phyloP scores from a whole-genome alignment of 1,140 invertebrate genomes.

The Drepana arcuata region DNA sequence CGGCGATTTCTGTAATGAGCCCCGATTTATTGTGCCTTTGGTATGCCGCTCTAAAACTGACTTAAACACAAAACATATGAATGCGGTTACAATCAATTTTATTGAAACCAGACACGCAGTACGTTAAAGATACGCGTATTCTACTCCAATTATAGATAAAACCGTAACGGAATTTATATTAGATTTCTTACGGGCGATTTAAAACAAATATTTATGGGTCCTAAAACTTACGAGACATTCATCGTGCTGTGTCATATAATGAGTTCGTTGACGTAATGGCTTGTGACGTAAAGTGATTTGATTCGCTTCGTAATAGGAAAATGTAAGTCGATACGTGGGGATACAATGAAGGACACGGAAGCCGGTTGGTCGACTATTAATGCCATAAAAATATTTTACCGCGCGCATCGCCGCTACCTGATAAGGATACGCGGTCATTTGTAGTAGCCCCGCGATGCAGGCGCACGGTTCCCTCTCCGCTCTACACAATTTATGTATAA shows the following conservation, averaged over 20 bases:
- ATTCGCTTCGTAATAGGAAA: slow-evolving; percentile 40
- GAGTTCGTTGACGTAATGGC: slow-evolving; percentile 23
- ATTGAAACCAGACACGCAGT: slow-evolving; percentile 36
- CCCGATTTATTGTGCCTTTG: slow-evolving; percentile 55
- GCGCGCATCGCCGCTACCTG: slow-evolving; percentile 34
- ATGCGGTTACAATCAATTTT: slow-evolving; percentile 46
- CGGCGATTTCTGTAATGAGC: slow-evolving; percentile 63
- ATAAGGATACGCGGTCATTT: slow-evolving; percentile 61
- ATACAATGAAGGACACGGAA: slow-evolving; percentile 49
- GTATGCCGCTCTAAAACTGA: slow-evolving; percentile 50
- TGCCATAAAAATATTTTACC: slow-evolving; percentile 65
- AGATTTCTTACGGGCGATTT: slow-evolving; percentile 22
- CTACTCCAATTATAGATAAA: slow-evolving; percentile 39
- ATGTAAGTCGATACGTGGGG: slow-evolving; percentile 48
- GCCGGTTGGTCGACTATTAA: slow-evolving; percentile 47
- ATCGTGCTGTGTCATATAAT: slow-evolving; percentile 10
- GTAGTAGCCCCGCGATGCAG: slow-evolving; percentile 46
- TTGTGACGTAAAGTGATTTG: slow-evolving; percentile 23
- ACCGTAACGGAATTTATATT: slow-evolving; percentile 36
- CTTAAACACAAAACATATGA: slow-evolving; percentile 48
- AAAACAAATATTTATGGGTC: slow-evolving; percentile 37
- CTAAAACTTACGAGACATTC: slow-evolving; percentile 3
- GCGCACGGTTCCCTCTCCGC: slow-evolving; percentile 13
- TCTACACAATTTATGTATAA: slow-evolving; percentile 48
- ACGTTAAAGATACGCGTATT: slow-evolving; percentile 14